These are phyloP conservation scores for Nomada ferruginata DNA, from an alignment of 2,888 invertebrate genomes.

Conservation along the genomic window DNA sequence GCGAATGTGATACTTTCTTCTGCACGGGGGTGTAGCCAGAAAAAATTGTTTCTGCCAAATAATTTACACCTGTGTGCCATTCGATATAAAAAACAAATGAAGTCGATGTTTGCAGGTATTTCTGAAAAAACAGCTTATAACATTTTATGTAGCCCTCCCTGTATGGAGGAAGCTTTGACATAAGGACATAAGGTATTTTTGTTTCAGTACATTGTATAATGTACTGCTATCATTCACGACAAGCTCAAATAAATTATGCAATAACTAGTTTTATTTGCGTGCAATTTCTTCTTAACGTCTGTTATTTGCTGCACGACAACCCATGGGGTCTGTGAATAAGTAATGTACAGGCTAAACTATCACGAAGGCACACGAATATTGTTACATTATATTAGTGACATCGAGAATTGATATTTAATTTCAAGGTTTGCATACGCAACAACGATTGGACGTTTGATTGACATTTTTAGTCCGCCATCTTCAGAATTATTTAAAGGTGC, in stretches of 20 bases:
- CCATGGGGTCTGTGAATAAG: slow-evolving; percentile 5
- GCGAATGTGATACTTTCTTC: too few species aligned
- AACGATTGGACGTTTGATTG: not conserved
- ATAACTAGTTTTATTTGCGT: not conserved
- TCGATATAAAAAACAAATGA: too few species aligned
- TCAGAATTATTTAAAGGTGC: slow-evolving; percentile 19
- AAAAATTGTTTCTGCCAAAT: too few species aligned
- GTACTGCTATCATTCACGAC: not conserved
- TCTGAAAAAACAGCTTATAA: too few species aligned
- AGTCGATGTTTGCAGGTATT: too few species aligned
- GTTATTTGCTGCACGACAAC: too few species aligned
- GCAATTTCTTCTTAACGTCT: not conserved
- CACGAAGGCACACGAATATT: not conserved
- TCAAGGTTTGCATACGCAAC: slow-evolving; percentile 8
- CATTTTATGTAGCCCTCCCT: too few species aligned
- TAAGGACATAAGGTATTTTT: not conserved
- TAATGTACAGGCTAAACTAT: slow-evolving; percentile 6
- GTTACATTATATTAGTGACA: not conserved
- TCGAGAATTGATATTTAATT: slow-evolving; percentile 17
- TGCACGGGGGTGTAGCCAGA: too few species aligned
- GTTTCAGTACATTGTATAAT: not conserved
- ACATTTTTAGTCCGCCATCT: not conserved
- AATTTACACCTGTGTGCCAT: too few species aligned
- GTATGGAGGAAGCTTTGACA: not conserved
- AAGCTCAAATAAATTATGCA: not conserved